phyloP scores from a whole-genome alignment of 1,140 invertebrate species.

The Drosophila lini region DNA sequence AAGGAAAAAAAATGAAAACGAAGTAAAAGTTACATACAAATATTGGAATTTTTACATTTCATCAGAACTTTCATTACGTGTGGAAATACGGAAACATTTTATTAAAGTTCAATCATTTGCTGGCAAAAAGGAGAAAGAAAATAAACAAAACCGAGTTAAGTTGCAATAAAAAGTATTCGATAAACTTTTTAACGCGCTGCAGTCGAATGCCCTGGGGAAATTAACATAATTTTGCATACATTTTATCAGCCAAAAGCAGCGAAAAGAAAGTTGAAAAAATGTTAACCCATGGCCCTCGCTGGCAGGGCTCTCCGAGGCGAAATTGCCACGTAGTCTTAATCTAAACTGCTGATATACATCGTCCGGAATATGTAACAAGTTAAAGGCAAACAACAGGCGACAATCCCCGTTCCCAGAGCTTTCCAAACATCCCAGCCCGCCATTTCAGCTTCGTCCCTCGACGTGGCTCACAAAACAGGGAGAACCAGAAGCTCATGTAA shows the following conservation, averaged over 20 bases:
- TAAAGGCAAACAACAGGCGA: constrained; percentile 58
- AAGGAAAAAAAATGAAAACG: no score
- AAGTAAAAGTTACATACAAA: neutral
- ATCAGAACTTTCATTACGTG: neutral
- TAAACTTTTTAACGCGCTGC: constrained; percentile 65
- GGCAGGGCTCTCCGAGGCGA: neutral
- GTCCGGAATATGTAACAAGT: constrained; percentile 79
- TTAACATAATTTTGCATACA: constrained; percentile 75
- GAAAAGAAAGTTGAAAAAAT: constrained; percentile 45
- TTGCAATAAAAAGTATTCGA: constrained; percentile 56
- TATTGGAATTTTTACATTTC: neutral
- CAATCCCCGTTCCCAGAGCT: neutral
- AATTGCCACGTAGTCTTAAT: constrained; percentile 58
- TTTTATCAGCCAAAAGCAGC: constrained; percentile 53
- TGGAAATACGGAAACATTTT: constrained; percentile 1
- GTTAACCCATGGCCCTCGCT: constrained; percentile 23
- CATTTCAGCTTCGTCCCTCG: constrained; percentile 6
- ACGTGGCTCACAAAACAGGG: constrained; percentile 3
- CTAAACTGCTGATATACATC: constrained; percentile 73
- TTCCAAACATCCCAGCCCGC: constrained; percentile 4
- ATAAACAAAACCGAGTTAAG: constrained; percentile 24
- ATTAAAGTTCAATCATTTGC: neutral
- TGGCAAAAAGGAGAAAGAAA: constrained; percentile 3
- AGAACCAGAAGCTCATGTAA: constrained; percentile 14
- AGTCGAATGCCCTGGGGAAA: constrained; percentile 72